Percentiles rank a stretch among this genome's conserved stretches.
phyloP scores from a whole-genome alignment of 2,797 vertebrate genomes.

The Enoplosus armatus region DNA sequence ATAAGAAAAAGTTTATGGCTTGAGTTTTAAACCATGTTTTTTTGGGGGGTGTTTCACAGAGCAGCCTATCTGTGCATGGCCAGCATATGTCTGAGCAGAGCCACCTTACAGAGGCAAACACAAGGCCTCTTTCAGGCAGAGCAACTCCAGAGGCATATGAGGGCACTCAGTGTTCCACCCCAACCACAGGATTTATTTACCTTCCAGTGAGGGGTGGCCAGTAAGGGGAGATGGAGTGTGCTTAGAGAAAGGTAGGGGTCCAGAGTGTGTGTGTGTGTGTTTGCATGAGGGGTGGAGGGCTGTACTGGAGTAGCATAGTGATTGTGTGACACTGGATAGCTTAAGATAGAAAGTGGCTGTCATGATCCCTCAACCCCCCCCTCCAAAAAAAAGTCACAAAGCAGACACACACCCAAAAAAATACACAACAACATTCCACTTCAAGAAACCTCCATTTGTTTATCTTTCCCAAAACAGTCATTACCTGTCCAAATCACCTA shows the following conservation, averaged over 20 bases:
- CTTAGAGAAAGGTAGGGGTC: conserved; percentile 42
- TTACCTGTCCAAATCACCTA: neutral
- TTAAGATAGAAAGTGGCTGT: conserved; percentile 44
- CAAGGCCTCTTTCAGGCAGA: conserved; percentile 74
- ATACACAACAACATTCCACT: neutral
- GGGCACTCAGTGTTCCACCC: conserved; percentile 76
- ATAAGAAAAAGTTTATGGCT: neutral
- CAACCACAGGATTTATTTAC: conserved; percentile 81
- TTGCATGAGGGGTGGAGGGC: conserved; percentile 40
- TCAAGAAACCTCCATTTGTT: conserved; percentile 13
- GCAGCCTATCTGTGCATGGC: conserved; percentile 23
- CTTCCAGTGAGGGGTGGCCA: conserved; percentile 58
- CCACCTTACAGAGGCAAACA: conserved; percentile 59
- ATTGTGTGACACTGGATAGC: conserved; percentile 26
- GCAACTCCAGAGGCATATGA: conserved; percentile 68
- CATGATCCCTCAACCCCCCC: conserved; percentile 16
- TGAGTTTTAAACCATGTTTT: conserved; percentile 12
- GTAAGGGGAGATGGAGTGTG: conserved; percentile 64
- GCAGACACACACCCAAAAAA: conserved; percentile 7
- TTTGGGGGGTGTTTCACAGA: conserved; percentile 21
- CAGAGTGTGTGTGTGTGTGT: conserved; percentile 32
- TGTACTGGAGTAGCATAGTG: conserved; percentile 6
- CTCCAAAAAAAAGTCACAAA: conserved; percentile 20
- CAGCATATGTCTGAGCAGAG: conserved; percentile 40
- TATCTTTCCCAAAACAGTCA: conserved; percentile 24